Evolutionary conservation across 64 coral and sea anemone species (phyloP), one percentile per base, ranked within the genome.

Genomic region (Platygyra sinensis): DNA sequence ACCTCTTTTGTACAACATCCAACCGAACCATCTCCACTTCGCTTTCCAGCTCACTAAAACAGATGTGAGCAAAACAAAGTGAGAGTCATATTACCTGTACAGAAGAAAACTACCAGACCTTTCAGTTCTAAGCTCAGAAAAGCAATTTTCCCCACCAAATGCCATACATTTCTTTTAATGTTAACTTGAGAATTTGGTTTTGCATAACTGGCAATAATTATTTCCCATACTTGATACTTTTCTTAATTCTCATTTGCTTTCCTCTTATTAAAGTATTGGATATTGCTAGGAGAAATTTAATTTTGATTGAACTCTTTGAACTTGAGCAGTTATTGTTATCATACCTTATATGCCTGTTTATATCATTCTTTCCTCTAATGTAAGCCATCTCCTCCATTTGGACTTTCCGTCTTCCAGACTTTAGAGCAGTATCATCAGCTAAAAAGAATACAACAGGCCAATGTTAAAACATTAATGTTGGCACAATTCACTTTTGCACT

Each of bases 271-370:
- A 46, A 5, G 42, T 6, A 46, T 3, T 46, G 42, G 42, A 57
- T 57, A 57, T 15, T 57, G 10, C 15, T 0, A 57, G 7, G 22
- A 38, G 17, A 20, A 24, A 46, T 52, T 17, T 5, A 14, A 20
- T 18, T 42, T 51, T 51, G 54, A 57, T 57, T 12, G n/a, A n/a
- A 15, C 54, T 57, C 15, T 57, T 57, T 16, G 15, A 46, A 15
- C 10, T 57, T 2, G 15, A 15, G 54, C 54, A 57, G 54, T 15
- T 16, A 57, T n/a, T n/a, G n/a, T n/a, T n/a, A n/a, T n/a, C n/a
- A n/a, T 67, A 96, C 95, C 95, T 96, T 24, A 96, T 96, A 30
- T 88, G 64, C 87, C 91, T 87, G 92, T 96, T 96, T 30, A 96
- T 90, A 17, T 96, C 92, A 74, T 96, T 96, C 73, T 96, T 96